Evolutionary conservation across 2,113 vertebrate species (phyloP), one percentile per base, ranked within the genome.

Genomic region (Cnemophilus loriae): DNA sequence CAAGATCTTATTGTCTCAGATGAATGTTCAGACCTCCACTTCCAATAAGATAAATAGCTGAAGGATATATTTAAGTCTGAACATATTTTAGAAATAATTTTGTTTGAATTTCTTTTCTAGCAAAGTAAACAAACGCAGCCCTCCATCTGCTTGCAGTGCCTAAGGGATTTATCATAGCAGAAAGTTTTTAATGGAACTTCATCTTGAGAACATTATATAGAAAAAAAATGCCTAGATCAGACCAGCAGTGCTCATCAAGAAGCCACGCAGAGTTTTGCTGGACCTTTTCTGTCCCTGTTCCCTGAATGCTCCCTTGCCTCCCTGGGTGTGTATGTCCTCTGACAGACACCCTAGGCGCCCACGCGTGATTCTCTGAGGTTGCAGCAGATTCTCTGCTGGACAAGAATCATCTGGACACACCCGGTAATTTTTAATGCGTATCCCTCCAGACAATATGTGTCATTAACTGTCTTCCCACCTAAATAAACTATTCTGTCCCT

Each of bases 1-100:
- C 84, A 95, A 63, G 35, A 44, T 14, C 50, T 70, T 46, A 13
- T 28, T 74, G 13, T 64, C 11, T 89, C 13, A 75, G 53, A 84
- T 44, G 20, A 68, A 47, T 56, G 13, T 75, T 93, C 93, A 27
- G 6, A 35, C 76, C 15, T 87, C 30, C 17, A 59, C 19, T 87
- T 84, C 81, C 65, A 68, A 71, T 52, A 85, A 75, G 12, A 1
- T 79, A 90, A 79, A 83, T 57, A 90, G 59, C 49, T 80, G 33
- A 88, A 94, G 53, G 74, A 83, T 83, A 76, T 57, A 57, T 76
- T 76, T 94, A 79, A 91, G 91, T 91, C 69, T 79, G 52, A 89
- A 79, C 90, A 91, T 77, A 95, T 83, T 93, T 85, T 69, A 85
- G 50, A 73, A 85, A 87, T 16, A 0, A 49, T 73, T 91, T 64